Percentiles rank a stretch among this genome's conserved stretches.
Conservation (phyloP, 2,797 vertebrate genomes). For the Eremophila alpestris region DNA sequence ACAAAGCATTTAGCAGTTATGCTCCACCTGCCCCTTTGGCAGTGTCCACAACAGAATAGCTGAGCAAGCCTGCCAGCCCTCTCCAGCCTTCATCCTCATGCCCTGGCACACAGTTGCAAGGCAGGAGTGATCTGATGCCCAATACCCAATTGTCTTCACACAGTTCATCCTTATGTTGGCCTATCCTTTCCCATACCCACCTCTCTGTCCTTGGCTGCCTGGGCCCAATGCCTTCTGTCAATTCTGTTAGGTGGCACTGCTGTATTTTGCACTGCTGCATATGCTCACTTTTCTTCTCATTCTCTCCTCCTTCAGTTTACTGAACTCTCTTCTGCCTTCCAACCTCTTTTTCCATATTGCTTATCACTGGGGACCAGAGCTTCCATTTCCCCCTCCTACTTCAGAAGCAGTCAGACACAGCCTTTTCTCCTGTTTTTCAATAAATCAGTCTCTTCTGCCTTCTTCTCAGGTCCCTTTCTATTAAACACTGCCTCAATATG, state of each 20-base stretch:
- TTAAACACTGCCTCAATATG: background rate
- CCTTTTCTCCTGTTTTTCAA: background rate
- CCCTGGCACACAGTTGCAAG: background rate
- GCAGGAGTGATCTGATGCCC: conserved; percentile 20
- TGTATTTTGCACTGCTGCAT: background rate
- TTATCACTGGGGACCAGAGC: background rate
- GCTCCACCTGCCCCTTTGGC: conserved; percentile 55
- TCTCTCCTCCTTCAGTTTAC: background rate
- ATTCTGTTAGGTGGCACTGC: background rate
- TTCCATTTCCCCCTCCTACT: background rate
- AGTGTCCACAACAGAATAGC: background rate
- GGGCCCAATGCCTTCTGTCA: background rate
- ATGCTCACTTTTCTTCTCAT: background rate
- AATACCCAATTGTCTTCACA: conserved; percentile 2
- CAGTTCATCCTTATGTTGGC: conserved; percentile 1
- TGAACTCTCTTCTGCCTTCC: background rate
- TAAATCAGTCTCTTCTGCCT: background rate
- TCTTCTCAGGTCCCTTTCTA: background rate
- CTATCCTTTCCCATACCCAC: background rate
- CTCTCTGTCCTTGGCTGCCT: background rate
- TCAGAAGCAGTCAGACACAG: background rate
- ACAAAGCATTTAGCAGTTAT: conserved; percentile 15
- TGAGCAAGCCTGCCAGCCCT: background rate
- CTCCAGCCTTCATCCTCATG: background rate
- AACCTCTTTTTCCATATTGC: background rate